Evolutionary conservation across 1,140 invertebrate species (phyloP).

Genomic region (Rhyacophila brunnea): DNA sequence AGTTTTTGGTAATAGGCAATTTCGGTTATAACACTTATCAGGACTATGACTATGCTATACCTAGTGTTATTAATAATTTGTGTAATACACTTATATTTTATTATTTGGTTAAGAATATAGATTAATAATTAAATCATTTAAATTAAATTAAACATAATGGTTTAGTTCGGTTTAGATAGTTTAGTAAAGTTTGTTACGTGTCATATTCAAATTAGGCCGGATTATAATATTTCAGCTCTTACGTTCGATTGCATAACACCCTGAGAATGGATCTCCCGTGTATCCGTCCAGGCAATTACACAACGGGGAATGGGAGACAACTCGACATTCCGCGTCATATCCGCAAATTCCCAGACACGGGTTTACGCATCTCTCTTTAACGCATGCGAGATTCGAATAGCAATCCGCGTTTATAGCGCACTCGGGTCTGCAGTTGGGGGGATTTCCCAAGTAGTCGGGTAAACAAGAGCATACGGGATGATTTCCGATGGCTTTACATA

Average conservation of each 20-base stretch:
- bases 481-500: constrained; percentile 59
- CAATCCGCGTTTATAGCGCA: constrained; percentile 67
- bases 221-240: no score
- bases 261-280: constrained; percentile 72
- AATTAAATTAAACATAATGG: no score
- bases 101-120: no score
- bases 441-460: constrained; percentile 59
- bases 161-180: no score
- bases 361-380: constrained; percentile 67
- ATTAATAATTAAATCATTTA: no score
- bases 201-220: no score
- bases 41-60: no score
- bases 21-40: no score
- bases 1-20: no score
- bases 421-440: constrained; percentile 65
- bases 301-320: constrained; percentile 59
- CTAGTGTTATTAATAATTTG: no score
- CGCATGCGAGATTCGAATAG: constrained; percentile 57
- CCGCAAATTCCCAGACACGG: constrained; percentile 71
- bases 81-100: no score
- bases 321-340: constrained; percentile 58
- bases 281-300: constrained; percentile 71
- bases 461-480: constrained; percentile 66
- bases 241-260: constrained; percentile 48
- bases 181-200: no score